Conservation (phyloP, 2,888 invertebrate genomes). For the Gnatocerus cornutus region DNA sequence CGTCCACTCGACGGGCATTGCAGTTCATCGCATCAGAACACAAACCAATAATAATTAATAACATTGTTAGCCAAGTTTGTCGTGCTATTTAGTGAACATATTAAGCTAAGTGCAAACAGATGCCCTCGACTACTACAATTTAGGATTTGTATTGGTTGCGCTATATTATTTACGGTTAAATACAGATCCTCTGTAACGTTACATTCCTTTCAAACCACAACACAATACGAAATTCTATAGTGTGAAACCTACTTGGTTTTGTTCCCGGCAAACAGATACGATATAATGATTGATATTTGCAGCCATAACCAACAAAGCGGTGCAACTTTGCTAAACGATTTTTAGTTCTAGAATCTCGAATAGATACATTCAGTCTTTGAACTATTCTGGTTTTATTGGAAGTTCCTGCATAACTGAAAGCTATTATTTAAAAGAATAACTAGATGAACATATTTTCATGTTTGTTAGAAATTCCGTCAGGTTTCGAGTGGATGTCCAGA, state of each 20-base stretch:
- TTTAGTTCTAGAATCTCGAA: neutral
- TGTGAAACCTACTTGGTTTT: constrained; percentile 33
- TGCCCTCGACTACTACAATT: constrained; percentile 34
- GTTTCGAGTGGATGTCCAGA: too few species aligned
- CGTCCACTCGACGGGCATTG: neutral
- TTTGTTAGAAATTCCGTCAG: too few species aligned
- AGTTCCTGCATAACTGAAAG: too few species aligned
- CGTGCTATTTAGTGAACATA: constrained; percentile 32
- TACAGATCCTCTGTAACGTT: constrained; percentile 40
- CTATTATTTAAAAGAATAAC: too few species aligned
- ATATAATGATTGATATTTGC: constrained; percentile 22
- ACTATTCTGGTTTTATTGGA: too few species aligned
- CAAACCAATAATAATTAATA: constrained; percentile 10
- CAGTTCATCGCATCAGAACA: constrained; percentile 4
- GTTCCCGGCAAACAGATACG: constrained; percentile 19
- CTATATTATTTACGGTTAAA: constrained; percentile 43
- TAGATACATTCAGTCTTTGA: too few species aligned
- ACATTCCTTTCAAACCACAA: constrained; percentile 40
- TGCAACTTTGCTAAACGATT: neutral
- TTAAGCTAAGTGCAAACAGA: constrained; percentile 42
- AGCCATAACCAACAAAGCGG: neutral
- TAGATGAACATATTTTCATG: too few species aligned
- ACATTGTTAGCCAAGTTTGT: constrained; percentile 28
- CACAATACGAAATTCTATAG: constrained; percentile 38
- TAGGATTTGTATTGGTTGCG: constrained; percentile 38